Evolutionary conservation across 2,797 vertebrate genomes (phyloP), one percentile per base, ranked within the genome.

Genomic region (Poeciliopsis gracilis): DNA sequence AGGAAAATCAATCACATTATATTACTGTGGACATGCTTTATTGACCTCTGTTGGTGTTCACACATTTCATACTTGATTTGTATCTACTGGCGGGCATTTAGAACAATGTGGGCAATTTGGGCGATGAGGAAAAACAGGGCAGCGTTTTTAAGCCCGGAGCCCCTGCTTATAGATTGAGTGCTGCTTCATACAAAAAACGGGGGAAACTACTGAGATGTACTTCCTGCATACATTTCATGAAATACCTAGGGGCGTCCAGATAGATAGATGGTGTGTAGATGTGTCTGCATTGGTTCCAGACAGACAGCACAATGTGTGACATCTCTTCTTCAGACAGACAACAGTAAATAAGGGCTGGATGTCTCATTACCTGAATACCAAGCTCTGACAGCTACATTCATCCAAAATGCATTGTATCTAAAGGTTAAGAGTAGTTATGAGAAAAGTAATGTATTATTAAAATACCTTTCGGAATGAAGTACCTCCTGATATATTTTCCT

Each of bases 371-470:
- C 92, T 83, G 90, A 88, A 92, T 90, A 92, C 88, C 90, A 78
- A 90, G 87, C 85, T 84, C 72, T 89, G 95, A 93, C 93, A 93
- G 94, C 90, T 91, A 88, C 90, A 95, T 95, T 95, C 94, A 95
- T 96, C 90, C 88, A 84, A 93, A 95, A 95, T 93, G 87, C 91
- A 95, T 95, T 95, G 94, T 95, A 92, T 92, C 92, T 90, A 95
- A 96, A 96, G 95, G 95, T 96, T 96, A 96, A 96, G 94, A 95
- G 94, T 95, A 95, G 95, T 95, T 96, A 95, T 93, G 90, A 93
- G 90, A 93, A 94, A 94, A 95, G 95, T 94, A 95, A 96, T 96
- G 94, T 94, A 96, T 95, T 95, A 95, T 96, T 95, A 95, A 96
- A 96, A 96, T 95, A 95, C 95, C 93, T 96, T 96, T 96, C 86